These are phyloP conservation scores for Lerema accius DNA, from an alignment of 1,140 invertebrate species.

Conservation along the genomic window DNA sequence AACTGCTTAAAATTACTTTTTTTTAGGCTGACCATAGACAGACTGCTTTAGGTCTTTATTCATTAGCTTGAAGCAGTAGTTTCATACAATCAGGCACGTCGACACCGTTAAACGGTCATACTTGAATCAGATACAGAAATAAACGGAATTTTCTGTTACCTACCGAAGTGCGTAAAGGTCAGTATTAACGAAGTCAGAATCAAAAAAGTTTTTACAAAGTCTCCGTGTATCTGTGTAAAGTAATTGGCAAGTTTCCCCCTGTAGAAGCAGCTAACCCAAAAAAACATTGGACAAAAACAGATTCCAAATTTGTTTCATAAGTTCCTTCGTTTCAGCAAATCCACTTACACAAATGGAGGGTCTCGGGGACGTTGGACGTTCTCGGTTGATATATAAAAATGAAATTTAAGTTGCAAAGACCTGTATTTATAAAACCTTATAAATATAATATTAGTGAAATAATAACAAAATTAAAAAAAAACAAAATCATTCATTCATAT, in stretches of 20 bases:
- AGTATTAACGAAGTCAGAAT: not conserved
- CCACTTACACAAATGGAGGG: conserved; percentile 31
- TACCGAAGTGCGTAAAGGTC: not conserved
- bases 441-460: too few relatives aligned
- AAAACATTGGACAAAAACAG: conserved; percentile 23
- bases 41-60: too few relatives aligned
- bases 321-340: conserved; percentile 12
- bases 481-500: too few relatives aligned
- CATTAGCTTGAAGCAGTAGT: too few relatives aligned
- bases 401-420: not conserved
- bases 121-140: too few relatives aligned
- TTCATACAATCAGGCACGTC: too few relatives aligned
- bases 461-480: not conserved
- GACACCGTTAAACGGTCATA: too few relatives aligned
- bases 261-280: conserved; percentile 5
- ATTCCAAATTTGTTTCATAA: conserved; percentile 24
- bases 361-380: not conserved
- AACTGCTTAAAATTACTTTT: too few relatives aligned
- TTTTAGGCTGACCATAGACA: too few relatives aligned
- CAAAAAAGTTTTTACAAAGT: conserved; percentile 16
- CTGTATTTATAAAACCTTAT: not conserved
- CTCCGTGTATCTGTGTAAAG: conserved; percentile 6
- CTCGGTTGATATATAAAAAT: conserved; percentile 2
- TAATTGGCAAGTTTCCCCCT: conserved; percentile 12
- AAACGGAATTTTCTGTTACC: too few relatives aligned